Conservation (phyloP, 2,797 vertebrate genomes). For the Rhinogobio ventralis region DNA sequence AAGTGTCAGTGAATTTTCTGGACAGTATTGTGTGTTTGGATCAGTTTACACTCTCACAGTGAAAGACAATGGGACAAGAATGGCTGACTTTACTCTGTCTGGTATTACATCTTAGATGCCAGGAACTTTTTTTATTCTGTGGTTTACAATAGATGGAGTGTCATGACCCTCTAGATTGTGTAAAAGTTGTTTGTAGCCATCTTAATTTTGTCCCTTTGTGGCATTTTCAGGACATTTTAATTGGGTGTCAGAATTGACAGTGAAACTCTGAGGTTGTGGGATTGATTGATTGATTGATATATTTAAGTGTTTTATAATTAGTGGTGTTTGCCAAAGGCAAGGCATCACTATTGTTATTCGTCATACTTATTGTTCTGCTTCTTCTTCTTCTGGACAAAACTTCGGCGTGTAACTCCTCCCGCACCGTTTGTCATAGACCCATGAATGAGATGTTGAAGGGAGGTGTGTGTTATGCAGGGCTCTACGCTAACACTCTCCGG, state of each 20-base stretch:
- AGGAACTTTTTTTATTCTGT: slow-evolving; percentile 18
- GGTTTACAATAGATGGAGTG: slow-evolving; percentile 14
- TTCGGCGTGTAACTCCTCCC: no score
- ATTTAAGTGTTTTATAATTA: background rate
- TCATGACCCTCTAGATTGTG: background rate
- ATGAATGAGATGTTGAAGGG: no score
- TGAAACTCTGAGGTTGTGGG: no score
- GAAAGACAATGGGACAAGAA: slow-evolving; percentile 32
- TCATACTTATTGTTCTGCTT: no score
- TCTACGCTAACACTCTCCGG: no score
- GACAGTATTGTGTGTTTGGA: slow-evolving; percentile 50
- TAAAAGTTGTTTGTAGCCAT: slow-evolving; percentile 1
- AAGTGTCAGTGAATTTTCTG: slow-evolving; percentile 48
- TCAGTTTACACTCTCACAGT: slow-evolving; percentile 38
- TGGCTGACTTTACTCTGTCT: slow-evolving; percentile 9
- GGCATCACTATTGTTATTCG: no score
- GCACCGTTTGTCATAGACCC: no score
- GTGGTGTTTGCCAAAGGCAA: no score
- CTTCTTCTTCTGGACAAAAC: no score
- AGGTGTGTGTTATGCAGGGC: no score
- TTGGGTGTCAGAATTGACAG: background rate
- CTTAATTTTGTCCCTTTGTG: background rate
- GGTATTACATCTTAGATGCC: slow-evolving; percentile 2
- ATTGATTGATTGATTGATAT: background rate
- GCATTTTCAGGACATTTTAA: slow-evolving; percentile 1